Evolutionary conservation across 2,888 invertebrate genomes (phyloP).

Genomic region (Bursaphelenchus okinawaensis): DNA sequence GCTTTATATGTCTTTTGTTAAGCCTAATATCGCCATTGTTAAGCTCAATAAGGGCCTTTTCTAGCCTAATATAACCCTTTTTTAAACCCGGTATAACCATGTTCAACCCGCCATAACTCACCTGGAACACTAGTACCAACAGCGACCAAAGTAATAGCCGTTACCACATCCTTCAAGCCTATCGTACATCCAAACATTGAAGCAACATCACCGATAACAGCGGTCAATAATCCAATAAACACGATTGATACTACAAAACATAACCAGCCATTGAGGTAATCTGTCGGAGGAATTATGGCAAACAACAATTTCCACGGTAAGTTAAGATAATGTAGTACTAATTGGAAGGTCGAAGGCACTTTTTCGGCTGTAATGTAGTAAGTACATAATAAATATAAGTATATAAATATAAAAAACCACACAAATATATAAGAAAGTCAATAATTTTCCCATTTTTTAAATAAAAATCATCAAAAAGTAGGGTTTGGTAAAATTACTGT

Average conservation of each 20-base stretch:
- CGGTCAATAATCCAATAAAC: conserved; percentile 87
- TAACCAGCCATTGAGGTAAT: conserved; percentile 71
- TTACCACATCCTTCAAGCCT: conserved; percentile 89
- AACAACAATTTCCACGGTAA: conserved; percentile 96
- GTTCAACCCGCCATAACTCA: too few species aligned
- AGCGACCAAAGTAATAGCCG: conserved; percentile 93
- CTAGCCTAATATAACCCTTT: too few species aligned
- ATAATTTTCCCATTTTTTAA: too few species aligned
- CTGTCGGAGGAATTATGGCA: conserved; percentile 94
- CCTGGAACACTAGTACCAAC: conserved; percentile 97
- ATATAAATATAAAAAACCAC: too few species aligned
- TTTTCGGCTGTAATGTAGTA: not conserved
- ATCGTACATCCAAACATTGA: conserved; percentile 94
- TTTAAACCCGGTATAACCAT: too few species aligned
- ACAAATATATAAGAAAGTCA: too few species aligned
- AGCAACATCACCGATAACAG: conserved; percentile 91
- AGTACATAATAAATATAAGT: too few species aligned
- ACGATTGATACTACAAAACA: conserved; percentile 87
- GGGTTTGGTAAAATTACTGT: too few species aligned
- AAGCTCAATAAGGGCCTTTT: not conserved
- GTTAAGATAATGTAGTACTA: conserved; percentile 76
- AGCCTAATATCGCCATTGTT: not conserved
- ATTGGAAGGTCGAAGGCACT: not conserved
- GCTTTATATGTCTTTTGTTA: too few species aligned
- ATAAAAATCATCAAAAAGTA: too few species aligned